Base-by-base conservation (phyloP, 2,797 vertebrate genomes). In the Typhlichthys subterraneus region DNA sequence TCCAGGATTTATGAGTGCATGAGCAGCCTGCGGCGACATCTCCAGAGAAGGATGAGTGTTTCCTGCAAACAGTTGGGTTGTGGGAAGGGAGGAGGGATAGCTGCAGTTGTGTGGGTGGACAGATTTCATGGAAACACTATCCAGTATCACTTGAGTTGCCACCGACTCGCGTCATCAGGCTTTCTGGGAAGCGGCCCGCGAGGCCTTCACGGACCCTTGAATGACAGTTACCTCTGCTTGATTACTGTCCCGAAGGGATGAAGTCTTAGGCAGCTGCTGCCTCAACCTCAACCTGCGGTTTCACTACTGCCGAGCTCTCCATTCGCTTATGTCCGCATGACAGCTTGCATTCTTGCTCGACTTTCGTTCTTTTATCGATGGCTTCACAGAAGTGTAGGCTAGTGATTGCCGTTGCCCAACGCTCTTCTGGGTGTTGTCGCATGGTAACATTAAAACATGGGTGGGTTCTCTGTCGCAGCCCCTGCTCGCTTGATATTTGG, bases 41-140 rank as follows among this genome's bases (percentile, higher is more conserved):
- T 93, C 90, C 82, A 93, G 87, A 85, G 89, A 89, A 87, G 82
- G 87, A 90, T 86, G 87, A 89, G 89, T 85, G 87, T 90, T 93
- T 93, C 89, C 91, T 92, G 89, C 86, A 91, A 93, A 93, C 90
- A 91, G 87, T 84, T 52, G 79, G 70, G 56, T 14, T 38, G 42
- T 23, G 17, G 4, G 42, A 13, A 33, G 12, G 12, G 73, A 80
- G 83, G 42, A 17, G 42, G 67, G 75, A 77, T 75, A 69, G 60
- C 54, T 67, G 57, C 49, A 49, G 71, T 12, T 45, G 67, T 55
- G 88, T 90, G 90, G 91, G 89, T 12, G 88, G 91, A 72, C 83
- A 87, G 90, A 85, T 89, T 69, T 80, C 80, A 83, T 76, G 87
- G 88, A 91, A 91, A 94, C 88, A 89, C 79, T 90, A 93, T 84